Evolutionary conservation across 2,113 vertebrate species (phyloP).

Genomic region (Gobius niger): DNA sequence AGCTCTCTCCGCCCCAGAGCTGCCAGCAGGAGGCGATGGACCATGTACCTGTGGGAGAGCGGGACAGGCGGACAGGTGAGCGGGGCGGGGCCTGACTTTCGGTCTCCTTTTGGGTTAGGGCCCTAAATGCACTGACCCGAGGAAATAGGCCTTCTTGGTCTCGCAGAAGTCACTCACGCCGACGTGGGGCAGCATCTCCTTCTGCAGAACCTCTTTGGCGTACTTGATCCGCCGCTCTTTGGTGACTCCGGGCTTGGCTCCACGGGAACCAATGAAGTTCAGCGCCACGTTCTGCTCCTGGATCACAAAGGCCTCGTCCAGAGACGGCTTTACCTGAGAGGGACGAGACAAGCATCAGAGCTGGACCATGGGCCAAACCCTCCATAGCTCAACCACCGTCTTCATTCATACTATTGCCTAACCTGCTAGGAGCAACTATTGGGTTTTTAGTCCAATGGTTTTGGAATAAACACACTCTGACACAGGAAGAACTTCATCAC

Average conservation of each 20-base stretch:
- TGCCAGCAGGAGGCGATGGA: constrained; percentile 91
- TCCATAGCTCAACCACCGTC: too few relatives aligned
- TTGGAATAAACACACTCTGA: too few relatives aligned
- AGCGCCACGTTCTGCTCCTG: constrained; percentile 98
- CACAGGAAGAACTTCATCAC: too few relatives aligned
- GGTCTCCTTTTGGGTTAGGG: neutral
- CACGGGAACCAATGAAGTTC: constrained; percentile 97
- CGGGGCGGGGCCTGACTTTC: neutral
- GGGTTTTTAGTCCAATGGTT: too few relatives aligned
- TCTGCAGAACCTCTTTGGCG: constrained; percentile 96
- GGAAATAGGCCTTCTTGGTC: constrained; percentile 98
- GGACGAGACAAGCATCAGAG: neutral
- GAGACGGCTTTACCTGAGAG: constrained; percentile 93
- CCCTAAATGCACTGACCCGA: constrained; percentile 81
- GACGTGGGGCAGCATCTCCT: constrained; percentile 97
- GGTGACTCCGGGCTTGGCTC: constrained; percentile 97
- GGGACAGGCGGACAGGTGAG: neutral
- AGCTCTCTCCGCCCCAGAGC: constrained; percentile 93
- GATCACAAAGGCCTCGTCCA: constrained; percentile 98
- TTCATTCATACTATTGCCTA: too few relatives aligned
- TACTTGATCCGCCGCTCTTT: constrained; percentile 98
- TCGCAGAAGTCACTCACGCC: constrained; percentile 99
- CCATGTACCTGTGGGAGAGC: constrained; percentile 88
- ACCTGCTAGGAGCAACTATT: too few relatives aligned
- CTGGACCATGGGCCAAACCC: neutral